These are phyloP conservation scores for Anorthoa munda DNA, from an alignment of 2,888 invertebrate genomes.

Conservation along the genomic window DNA sequence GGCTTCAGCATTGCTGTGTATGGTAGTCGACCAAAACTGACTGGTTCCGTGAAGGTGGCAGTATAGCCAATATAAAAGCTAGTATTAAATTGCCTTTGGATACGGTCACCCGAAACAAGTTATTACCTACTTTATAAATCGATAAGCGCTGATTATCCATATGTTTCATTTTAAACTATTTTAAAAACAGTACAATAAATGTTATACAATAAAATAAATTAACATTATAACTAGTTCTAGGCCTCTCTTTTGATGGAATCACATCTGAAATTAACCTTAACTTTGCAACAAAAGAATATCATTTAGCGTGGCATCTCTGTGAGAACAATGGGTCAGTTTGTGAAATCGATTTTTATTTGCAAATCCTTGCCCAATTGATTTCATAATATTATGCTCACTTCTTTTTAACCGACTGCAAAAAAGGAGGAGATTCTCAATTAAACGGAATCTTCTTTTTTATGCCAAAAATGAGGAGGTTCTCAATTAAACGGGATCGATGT, in stretches of 20 bases:
- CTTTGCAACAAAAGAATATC: background rate
- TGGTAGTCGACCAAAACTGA: constrained; percentile 21
- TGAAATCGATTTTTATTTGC: constrained; percentile 35
- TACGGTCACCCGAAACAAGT: constrained; percentile 38
- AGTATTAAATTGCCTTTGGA: constrained; percentile 48
- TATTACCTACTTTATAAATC: constrained; percentile 34
- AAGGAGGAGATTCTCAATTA: too few species aligned
- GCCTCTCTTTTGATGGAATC: background rate
- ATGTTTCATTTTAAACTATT: constrained; percentile 35
- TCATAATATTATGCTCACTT: background rate
- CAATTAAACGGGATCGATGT: too few species aligned
- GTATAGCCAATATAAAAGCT: constrained; percentile 38
- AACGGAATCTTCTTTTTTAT: too few species aligned
- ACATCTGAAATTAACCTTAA: constrained; percentile 8
- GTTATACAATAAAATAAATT: constrained; percentile 19
- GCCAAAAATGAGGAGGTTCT: too few species aligned
- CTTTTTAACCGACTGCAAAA: background rate
- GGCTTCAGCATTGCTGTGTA: constrained; percentile 24
- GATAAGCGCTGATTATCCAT: constrained; percentile 40
- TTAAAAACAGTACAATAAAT: constrained; percentile 33
- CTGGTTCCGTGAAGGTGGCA: constrained; percentile 20
- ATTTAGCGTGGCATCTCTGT: constrained; percentile 11
- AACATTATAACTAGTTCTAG: constrained; percentile 8
- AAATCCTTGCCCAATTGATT: constrained; percentile 26
- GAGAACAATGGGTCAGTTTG: background rate